Percentiles rank a stretch among this genome's conserved stretches.
phyloP scores from a whole-genome alignment of 2,797 vertebrate genomes.

The Enteromius mattozi region DNA sequence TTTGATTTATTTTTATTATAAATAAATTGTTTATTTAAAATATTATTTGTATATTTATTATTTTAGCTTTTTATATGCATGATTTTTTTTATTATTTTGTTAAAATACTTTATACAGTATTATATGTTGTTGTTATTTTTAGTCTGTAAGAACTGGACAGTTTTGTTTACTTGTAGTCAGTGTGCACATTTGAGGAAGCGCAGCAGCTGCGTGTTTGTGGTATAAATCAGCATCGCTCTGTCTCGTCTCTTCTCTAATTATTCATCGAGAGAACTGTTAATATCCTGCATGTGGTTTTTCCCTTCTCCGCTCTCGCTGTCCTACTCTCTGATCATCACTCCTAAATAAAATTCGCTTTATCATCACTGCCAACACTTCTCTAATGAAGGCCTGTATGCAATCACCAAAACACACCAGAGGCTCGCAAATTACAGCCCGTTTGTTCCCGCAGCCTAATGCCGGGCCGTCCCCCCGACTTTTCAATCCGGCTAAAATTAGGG shows the following conservation, averaged over 20 bases:
- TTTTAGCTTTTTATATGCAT: not conserved
- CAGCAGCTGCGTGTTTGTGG: slow-evolving; percentile 51
- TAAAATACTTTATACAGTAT: not conserved
- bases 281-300: slow-evolving; percentile 63
- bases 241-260: slow-evolving; percentile 61
- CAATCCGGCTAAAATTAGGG: slow-evolving; percentile 55
- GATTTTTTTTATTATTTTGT: not conserved
- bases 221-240: slow-evolving; percentile 55
- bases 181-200: not conserved
- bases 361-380: slow-evolving; percentile 63
- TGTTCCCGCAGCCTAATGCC: slow-evolving; percentile 48
- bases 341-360: slow-evolving; percentile 62
- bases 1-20: not conserved
- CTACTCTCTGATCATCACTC: slow-evolving; percentile 56
- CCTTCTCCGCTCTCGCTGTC: slow-evolving; percentile 43
- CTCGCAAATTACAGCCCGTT: slow-evolving; percentile 62
- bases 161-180: slow-evolving; percentile 1
- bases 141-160: not conserved
- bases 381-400: slow-evolving; percentile 53
- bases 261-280: slow-evolving; percentile 64
- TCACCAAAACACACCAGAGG: slow-evolving; percentile 62
- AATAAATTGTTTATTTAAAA: not conserved
- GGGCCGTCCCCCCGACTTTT: slow-evolving; percentile 26
- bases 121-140: not conserved
- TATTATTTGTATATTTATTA: not conserved